Conservation (phyloP, 1,140 invertebrate species). For the Trichonephila clavata region DNA sequence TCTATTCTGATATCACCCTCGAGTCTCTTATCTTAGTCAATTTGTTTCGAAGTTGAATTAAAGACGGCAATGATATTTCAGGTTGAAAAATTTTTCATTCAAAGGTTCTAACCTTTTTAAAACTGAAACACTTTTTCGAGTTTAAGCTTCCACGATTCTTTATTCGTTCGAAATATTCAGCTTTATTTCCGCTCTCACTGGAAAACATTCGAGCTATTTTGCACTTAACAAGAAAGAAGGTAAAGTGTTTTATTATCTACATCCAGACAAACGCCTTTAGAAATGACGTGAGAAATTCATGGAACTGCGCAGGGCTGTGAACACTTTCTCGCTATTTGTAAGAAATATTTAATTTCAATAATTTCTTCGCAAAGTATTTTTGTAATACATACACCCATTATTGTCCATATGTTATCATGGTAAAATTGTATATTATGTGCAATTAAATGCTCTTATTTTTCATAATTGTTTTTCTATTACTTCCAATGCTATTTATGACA, state of each 20-base stretch:
- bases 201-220: neutral
- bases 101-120: neutral
- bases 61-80: slow-evolving; percentile 44
- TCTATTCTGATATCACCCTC: neutral
- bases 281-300: no score
- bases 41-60: slow-evolving; percentile 53
- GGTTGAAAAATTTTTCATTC: slow-evolving; percentile 37
- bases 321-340: no score
- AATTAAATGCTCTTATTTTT: no score
- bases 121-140: slow-evolving; percentile 4
- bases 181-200: neutral
- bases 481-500: no score
- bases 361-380: no score
- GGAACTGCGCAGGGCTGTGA: no score
- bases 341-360: no score
- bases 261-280: no score
- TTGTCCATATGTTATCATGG: no score
- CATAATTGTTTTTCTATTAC: no score
- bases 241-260: neutral
- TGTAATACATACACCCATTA: no score
- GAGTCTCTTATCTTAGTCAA: slow-evolving; percentile 8
- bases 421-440: no score
- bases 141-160: neutral
- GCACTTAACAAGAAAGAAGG: neutral
- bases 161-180: neutral